phyloP scores from a whole-genome alignment of 2,113 vertebrate genomes.

The Cryptotis parvus region DNA sequence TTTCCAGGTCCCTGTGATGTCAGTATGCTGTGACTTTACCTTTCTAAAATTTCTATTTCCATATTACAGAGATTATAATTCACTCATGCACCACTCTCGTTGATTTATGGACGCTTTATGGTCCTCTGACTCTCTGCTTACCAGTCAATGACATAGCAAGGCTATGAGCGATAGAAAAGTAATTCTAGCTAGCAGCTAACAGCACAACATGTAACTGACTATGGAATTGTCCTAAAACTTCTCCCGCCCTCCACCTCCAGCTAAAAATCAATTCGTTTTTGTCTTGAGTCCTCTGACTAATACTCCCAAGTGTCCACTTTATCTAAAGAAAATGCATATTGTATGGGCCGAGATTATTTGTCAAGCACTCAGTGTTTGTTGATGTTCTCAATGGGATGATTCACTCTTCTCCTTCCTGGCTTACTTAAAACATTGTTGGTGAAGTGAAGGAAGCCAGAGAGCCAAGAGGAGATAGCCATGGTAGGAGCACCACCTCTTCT shows the following conservation, averaged over 20 bases:
- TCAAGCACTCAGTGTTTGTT: not conserved
- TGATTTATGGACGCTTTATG: not conserved
- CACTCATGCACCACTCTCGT: not conserved
- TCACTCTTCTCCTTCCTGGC: no score
- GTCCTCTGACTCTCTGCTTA: not conserved
- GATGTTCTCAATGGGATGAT: not conserved
- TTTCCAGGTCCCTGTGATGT: not conserved
- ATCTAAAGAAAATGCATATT: not conserved
- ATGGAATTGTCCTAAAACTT: not conserved
- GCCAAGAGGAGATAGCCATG: no score
- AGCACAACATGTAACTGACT: conserved; percentile 27
- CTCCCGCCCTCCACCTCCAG: not conserved
- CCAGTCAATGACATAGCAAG: not conserved
- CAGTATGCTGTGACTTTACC: not conserved
- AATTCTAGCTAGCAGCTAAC: conserved; percentile 27
- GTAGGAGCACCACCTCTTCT: no score
- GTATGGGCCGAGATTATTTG: not conserved
- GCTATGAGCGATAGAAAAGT: conserved; percentile 56
- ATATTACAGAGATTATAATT: not conserved
- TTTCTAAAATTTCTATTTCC: conserved; percentile 15
- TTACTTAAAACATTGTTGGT: no score
- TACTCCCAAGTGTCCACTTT: not conserved
- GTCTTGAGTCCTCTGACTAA: not conserved
- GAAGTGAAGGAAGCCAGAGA: no score
- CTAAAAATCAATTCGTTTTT: not conserved